Evolutionary conservation across 2,888 invertebrate genomes (phyloP), one percentile per base, ranked within the genome.

Genomic region (Chymomyza caudatula): DNA sequence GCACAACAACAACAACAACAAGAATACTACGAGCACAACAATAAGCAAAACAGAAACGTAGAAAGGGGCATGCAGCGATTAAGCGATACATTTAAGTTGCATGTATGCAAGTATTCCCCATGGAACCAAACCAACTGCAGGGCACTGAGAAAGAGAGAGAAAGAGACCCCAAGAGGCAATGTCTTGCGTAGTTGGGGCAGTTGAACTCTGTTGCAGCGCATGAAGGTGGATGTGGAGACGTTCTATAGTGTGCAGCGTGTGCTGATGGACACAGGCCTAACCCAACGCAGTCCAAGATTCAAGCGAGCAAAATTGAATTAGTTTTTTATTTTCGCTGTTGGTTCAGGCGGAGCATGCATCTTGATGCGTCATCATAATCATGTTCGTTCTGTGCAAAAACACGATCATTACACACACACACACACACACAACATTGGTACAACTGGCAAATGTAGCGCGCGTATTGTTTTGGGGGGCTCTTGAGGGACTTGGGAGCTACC

Each of bases 331-430:
- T 8, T 43, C 53, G 47, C 65, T 59, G 54, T 29, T 19, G 54
- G 63, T 74, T 79, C 77, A 68, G 83, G 80, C 80, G 83, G 80
- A 78, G 67, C 80, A 77, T 77, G 71, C 68, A 63, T 63, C 42
- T 71, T 63, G 67, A 81, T 84, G 81, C 84, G 81, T 81, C 81
- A 84, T 84, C 81, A 77, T 81, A 78, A 84, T 81, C 81, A 75
- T 69, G 81, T 81, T 83, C 60, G 73, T 68, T 73, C 69, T 73
- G 72, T 75, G 76, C 71, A 71, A 71, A 69, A 71, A 77, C 67
- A 71, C 60, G 65, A 71, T 71, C 72, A 71, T 74, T 71, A 71
- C 64, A 64, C 54, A 60, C 58, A 59, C 64, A 57, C 53, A 42
- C 62, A 66, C 37, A 60, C 49, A 42, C 47, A 17, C 20, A 66